Percentiles rank a stretch among this genome's conserved stretches.
phyloP scores from a whole-genome alignment of 2,113 vertebrate species.

The Pituophis catenifer region DNA sequence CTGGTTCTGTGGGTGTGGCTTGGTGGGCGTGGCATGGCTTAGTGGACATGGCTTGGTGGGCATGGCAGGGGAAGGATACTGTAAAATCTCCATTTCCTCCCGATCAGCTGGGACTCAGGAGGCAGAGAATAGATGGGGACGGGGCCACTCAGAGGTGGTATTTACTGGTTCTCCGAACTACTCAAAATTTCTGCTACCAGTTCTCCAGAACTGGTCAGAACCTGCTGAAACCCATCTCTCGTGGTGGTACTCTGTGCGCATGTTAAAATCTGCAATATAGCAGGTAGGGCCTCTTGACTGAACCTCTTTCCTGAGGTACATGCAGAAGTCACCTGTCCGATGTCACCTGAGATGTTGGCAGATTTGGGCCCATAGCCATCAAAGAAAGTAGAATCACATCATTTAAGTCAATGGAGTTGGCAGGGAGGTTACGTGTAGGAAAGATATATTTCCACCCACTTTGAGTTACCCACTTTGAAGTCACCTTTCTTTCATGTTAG shows the following conservation, averaged over 20 bases:
- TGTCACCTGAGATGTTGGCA: background rate
- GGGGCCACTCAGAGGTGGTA: too few relatives aligned
- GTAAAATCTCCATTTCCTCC: too few relatives aligned
- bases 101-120: too few relatives aligned
- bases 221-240: too few relatives aligned
- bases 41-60: too few relatives aligned
- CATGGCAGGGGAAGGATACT: too few relatives aligned
- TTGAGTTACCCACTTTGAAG: background rate
- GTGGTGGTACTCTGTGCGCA: background rate
- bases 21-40: too few relatives aligned
- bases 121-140: too few relatives aligned
- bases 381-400: constrained; percentile 25
- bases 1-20: too few relatives aligned
- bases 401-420: background rate
- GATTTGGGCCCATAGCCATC: background rate
- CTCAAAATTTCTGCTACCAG: too few relatives aligned
- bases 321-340: background rate
- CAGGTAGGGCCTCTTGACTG: constrained; percentile 13
- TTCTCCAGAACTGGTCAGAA: too few relatives aligned
- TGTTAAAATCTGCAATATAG: background rate
- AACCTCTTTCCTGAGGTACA: background rate
- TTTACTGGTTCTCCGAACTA: too few relatives aligned
- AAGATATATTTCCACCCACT: background rate
- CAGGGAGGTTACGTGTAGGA: background rate
- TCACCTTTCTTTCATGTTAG: background rate